Conservation (phyloP, 2,888 invertebrate species). For the Onchidella celtica region DNA sequence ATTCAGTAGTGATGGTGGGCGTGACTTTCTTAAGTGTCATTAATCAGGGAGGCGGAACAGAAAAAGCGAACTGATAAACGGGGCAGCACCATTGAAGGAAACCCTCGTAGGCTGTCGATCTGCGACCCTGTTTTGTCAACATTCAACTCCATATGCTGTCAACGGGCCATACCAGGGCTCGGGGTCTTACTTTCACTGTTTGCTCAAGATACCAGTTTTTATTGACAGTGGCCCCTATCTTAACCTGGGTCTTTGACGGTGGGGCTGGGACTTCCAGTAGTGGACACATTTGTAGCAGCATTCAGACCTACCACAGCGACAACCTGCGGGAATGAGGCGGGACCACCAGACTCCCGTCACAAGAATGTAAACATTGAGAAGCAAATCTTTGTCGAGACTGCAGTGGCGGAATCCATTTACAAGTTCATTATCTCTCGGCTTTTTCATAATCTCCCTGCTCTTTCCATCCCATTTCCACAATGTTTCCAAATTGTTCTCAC, state of each 20-base stretch:
- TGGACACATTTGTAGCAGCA: neutral
- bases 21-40: neutral
- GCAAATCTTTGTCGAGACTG: too few relatives aligned
- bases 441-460: too few relatives aligned
- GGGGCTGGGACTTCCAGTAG: constrained; percentile 13
- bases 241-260: neutral
- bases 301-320: neutral
- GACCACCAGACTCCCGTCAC: too few relatives aligned
- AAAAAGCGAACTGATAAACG: too few relatives aligned
- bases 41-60: constrained; percentile 17
- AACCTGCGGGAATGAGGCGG: neutral
- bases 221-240: constrained; percentile 26
- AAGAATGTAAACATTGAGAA: too few relatives aligned
- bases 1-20: constrained; percentile 3
- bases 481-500: too few relatives aligned
- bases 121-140: neutral
- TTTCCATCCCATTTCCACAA: too few relatives aligned
- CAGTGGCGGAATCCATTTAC: too few relatives aligned
- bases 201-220: neutral
- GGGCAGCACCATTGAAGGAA: neutral
- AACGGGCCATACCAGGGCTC: neutral
- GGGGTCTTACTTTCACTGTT: neutral
- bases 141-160: constrained; percentile 5
- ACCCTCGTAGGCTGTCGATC: neutral
- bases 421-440: too few relatives aligned